Conservation (phyloP, 2,113 vertebrate genomes). For the Clarias batrachus region DNA sequence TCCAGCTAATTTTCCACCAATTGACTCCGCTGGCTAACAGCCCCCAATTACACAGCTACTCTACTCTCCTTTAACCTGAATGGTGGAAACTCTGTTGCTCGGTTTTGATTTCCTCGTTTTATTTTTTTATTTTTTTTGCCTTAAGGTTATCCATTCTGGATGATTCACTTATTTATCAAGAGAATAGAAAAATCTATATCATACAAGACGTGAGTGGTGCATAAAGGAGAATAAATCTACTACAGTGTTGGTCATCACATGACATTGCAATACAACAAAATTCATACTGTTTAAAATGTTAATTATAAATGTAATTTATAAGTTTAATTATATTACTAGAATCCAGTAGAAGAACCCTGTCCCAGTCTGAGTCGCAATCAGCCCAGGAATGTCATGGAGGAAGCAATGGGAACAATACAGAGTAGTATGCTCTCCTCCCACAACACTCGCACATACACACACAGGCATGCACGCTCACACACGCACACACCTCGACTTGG, state of each 20-base stretch:
- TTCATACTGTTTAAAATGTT: too few species aligned
- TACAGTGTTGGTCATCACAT: background rate
- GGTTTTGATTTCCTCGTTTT: too few species aligned
- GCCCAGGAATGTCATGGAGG: constrained; percentile 77
- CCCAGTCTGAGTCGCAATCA: constrained; percentile 68
- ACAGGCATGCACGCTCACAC: constrained; percentile 12
- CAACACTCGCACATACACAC: constrained; percentile 44
- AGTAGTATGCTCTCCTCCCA: constrained; percentile 47
- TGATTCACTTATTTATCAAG: background rate
- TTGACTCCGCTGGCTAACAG: background rate
- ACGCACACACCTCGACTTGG: background rate
- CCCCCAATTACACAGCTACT: background rate
- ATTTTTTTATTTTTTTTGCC: too few species aligned
- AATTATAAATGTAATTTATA: background rate
- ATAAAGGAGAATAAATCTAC: background rate
- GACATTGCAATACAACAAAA: background rate
- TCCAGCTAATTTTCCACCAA: background rate
- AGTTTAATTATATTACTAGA: background rate
- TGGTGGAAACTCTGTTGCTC: background rate
- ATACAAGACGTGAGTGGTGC: background rate
- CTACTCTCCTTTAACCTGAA: background rate
- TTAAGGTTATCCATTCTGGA: background rate
- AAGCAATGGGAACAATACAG: constrained; percentile 74
- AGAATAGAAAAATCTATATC: background rate
- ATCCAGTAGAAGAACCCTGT: background rate